Evolutionary conservation across 2,888 invertebrate species (phyloP), one percentile per base, ranked within the genome.

Genomic region (Apocheima hispidaria): DNA sequence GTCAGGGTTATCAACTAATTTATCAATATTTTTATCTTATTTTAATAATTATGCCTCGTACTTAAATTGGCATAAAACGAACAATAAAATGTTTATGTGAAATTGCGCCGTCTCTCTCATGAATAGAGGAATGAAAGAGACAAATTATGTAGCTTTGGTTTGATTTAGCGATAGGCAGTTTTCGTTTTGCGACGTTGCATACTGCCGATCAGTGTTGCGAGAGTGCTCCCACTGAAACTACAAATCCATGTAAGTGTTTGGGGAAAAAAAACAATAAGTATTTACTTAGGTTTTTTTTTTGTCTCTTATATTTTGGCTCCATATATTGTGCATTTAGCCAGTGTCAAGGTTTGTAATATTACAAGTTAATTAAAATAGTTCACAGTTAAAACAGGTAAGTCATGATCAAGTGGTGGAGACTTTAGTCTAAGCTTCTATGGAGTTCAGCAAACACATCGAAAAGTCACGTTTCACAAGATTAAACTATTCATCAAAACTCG

Each of bases 1-100:
- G 65, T 65, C 63, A 63, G 63, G 69, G 70, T 68, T 72, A 70
- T 70, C 70, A 56, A 38, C 2, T 4, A 28, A 57, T 63, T 43
- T 56, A 63, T 66, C 58, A 59, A 57, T 23, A 21, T 16, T 49
- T 53, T 54, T 41, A 51, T 51, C 48, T 49, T 35, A 57, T 50
- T 35, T 23, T 35, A 30, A 33, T 56, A 28, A 50, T 63, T 38
- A 35, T 16, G 14, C 40, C 36, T 41, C 16, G 36, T 44, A 60
- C 36, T 33, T 51, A 44, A 20, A 30, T 30, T 46, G 28, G 20
- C 18, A n/a, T 20, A 44, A 44, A 28, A 28, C 3, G 10, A 51
- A 26, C 40, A 16, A 48, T 53, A 20, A 44, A 41, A 33, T 23
- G 12, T 53, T 48, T 43, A 50, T 40, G 50, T 10, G 30, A 53